phyloP scores from a whole-genome alignment of 2,797 vertebrate genomes.

The Phylloscopus collybita region DNA sequence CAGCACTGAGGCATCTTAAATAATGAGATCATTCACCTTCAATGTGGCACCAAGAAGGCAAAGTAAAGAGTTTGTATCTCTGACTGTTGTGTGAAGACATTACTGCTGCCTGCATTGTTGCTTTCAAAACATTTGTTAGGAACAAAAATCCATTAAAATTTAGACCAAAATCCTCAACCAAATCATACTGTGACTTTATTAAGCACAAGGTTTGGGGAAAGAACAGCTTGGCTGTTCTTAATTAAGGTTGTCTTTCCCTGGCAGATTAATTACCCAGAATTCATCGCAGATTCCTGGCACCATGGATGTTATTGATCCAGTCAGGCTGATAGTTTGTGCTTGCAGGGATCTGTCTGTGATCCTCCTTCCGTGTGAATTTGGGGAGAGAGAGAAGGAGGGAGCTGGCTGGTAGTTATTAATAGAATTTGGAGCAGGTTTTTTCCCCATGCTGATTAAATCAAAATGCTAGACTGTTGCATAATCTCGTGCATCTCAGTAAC shows the following conservation, averaged over 20 bases:
- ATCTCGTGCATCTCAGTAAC: conserved; percentile 14
- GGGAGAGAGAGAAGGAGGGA: neutral
- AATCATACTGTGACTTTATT: conserved; percentile 10
- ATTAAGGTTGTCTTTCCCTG: conserved; percentile 39
- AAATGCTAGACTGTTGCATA: conserved; percentile 60
- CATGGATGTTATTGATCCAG: conserved; percentile 69
- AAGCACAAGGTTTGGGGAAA: conserved; percentile 28
- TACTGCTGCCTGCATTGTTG: neutral
- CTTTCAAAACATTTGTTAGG: conserved; percentile 26
- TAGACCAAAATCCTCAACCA: neutral
- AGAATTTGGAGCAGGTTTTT: conserved; percentile 47
- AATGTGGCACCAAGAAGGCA: neutral
- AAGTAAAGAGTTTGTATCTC: neutral
- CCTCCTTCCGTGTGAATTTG: conserved; percentile 19
- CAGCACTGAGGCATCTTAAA: neutral
- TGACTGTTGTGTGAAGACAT: neutral
- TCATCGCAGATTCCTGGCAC: conserved; percentile 51
- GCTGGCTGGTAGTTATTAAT: conserved; percentile 41
- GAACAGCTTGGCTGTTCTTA: conserved; percentile 48
- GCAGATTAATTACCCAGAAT: conserved; percentile 65
- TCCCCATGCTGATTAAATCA: conserved; percentile 54
- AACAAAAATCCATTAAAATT: neutral
- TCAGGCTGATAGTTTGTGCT: conserved; percentile 53
- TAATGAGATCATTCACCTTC: neutral
- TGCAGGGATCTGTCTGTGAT: conserved; percentile 46